A percentile compares a stretch with the other conserved stretches of the same genome.
Evolutionary conservation across 92 coral and sea anemone genomes (phyloP).

Genomic region (Phenganax marumi): DNA sequence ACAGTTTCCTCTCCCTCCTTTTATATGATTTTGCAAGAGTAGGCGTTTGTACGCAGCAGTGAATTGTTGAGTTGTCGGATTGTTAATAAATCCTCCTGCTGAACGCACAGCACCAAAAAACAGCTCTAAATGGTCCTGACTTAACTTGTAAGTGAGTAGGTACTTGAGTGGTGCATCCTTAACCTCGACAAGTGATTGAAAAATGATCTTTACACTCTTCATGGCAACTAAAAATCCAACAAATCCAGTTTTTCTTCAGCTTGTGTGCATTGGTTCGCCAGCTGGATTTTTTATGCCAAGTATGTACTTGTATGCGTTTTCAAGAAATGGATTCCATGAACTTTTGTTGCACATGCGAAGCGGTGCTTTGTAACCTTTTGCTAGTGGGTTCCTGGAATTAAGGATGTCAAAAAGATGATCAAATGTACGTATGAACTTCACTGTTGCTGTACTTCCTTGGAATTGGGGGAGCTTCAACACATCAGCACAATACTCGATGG

Average conservation of each 20-base stretch:
- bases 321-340: constrained; percentile 9
- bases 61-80: constrained; percentile 19
- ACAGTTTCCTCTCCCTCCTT: constrained; percentile 9
- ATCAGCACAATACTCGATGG: neutral
- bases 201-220: neutral
- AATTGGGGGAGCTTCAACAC: neutral
- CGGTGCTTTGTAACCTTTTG: neutral
- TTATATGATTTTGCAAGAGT: neutral
- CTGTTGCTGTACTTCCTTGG: neutral
- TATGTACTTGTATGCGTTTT: neutral
- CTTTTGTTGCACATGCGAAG: neutral
- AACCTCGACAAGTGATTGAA: neutral
- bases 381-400: neutral
- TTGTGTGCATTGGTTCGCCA: neutral
- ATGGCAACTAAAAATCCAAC: constrained; percentile 1
- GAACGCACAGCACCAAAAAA: constrained; percentile 2
- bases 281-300: neutral
- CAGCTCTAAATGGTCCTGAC: constrained; percentile 26
- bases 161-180: constrained; percentile 1
- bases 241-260: constrained; percentile 12
- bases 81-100: constrained; percentile 16
- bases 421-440: neutral
- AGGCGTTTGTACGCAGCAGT: constrained; percentile 26
- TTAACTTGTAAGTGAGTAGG: constrained; percentile 24
- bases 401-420: constrained; percentile 8